Conservation (phyloP, 2,888 invertebrate species). For the Drosophila siamana region DNA sequence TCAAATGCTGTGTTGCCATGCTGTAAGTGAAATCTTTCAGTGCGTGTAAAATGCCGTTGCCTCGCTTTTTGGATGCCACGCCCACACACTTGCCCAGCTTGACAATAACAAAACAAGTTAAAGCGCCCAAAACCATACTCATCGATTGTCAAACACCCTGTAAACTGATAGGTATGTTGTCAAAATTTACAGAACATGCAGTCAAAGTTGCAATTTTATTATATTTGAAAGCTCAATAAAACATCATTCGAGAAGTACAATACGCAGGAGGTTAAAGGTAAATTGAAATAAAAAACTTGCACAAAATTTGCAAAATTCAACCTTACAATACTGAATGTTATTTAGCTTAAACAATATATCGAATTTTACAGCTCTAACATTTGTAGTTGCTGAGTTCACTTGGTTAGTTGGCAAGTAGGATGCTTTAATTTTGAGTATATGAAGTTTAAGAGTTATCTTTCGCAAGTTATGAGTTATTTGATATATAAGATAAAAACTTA, state of each 20-base stretch:
- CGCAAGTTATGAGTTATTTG: no score
- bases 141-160: not conserved
- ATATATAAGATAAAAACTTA: no score
- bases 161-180: slow-evolving; percentile 3
- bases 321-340: no score
- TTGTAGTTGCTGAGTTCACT: not conserved
- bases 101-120: slow-evolving; percentile 40
- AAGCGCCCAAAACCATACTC: not conserved
- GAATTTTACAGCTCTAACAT: not conserved
- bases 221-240: not conserved
- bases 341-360: not conserved
- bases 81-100: slow-evolving; percentile 56
- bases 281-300: no score
- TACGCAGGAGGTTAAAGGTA: no score
- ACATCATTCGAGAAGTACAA: no score
- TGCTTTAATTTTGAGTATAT: no score
- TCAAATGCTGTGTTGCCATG: slow-evolving; percentile 5
- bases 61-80: slow-evolving; percentile 66
- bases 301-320: no score
- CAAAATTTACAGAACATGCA: not conserved
- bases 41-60: slow-evolving; percentile 77
- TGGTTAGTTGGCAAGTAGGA: not conserved
- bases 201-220: not conserved
- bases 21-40: slow-evolving; percentile 73
- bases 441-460: no score